Percentiles rank a stretch among this genome's conserved stretches.
These are phyloP conservation scores for Drosophila rufa DNA, from an alignment of 1,140 invertebrate genomes.

Conservation along the genomic window DNA sequence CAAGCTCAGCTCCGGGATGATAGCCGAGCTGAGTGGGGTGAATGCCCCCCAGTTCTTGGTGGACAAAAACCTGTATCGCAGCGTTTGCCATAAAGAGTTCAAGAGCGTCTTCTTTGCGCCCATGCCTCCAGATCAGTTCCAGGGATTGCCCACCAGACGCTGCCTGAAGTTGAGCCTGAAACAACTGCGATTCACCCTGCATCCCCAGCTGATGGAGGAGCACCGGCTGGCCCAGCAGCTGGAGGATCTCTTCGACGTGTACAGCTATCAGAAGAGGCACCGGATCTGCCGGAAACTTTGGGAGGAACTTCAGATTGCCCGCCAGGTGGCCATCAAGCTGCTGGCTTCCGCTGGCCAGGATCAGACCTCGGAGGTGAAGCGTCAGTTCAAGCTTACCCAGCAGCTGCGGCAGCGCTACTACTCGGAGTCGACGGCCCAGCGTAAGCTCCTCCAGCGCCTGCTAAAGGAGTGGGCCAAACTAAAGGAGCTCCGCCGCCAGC, in stretches of 20 bases:
- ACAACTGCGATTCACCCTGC: conserved; percentile 83
- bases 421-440: conserved; percentile 71
- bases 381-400: conserved; percentile 70
- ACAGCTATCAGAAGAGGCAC: conserved; percentile 61
- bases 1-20: conserved; percentile 36
- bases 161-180: conserved; percentile 80
- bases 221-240: conserved; percentile 83
- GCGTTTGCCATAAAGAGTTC: conserved; percentile 54
- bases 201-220: conserved; percentile 84
- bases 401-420: conserved; percentile 78
- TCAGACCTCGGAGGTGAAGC: conserved; percentile 32
- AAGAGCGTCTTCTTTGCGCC: conserved; percentile 66
- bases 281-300: conserved; percentile 67
- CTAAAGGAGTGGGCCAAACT: conserved; percentile 84
- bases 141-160: conserved; percentile 69
- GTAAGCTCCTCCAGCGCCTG: conserved; percentile 70
- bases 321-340: conserved; percentile 66
- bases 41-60: conserved; percentile 16
- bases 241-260: conserved; percentile 76
- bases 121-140: conserved; percentile 13
- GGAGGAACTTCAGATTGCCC: conserved; percentile 78
- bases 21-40: conserved; percentile 29
- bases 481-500: conserved; percentile 77
- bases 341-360: conserved; percentile 36
- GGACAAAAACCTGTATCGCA: conserved; percentile 57